A percentile compares a stretch with the other conserved stretches of the same genome.
Conservation (phyloP, 2,113 vertebrate species). For the Leptocoma aspasia region DNA sequence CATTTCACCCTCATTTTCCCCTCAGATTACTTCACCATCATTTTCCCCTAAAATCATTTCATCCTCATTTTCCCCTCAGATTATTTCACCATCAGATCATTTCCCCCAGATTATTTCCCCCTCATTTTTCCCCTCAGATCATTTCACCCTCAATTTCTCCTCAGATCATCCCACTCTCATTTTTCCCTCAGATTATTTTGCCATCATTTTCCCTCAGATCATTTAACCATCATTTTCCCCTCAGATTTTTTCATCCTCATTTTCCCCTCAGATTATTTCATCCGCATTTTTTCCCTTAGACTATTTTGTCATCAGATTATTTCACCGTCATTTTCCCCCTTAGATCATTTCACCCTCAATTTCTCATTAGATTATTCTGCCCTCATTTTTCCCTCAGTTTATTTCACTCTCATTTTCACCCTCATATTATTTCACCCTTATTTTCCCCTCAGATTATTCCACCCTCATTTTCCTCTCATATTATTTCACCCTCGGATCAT, state of each 20-base stretch:
- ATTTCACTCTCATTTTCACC: not conserved
- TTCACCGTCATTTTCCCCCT: rapidly evolving
- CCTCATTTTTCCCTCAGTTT: not conserved
- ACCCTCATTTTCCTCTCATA: not conserved
- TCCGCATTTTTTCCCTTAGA: too few relatives aligned
- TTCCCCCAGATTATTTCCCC: too few relatives aligned
- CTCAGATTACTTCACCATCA: not conserved
- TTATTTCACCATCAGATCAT: not conserved
- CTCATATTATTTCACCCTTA: not conserved
- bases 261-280: rapidly evolving
- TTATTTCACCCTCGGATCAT: too few relatives aligned
- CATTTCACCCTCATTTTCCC: too few relatives aligned
- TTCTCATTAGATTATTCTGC: rapidly evolving
- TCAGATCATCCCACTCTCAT: not conserved
- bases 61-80: not conserved
- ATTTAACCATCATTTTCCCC: too few relatives aligned
- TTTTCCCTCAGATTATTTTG: not conserved
- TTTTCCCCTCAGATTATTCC: not conserved
- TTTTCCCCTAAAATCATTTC: not conserved
- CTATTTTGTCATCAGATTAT: rapidly evolving
- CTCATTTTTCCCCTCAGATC: too few relatives aligned
- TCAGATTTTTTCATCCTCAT: not conserved
- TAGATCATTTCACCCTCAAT: too few relatives aligned
- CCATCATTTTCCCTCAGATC: not conserved
- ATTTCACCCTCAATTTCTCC: too few relatives aligned